A percentile compares a stretch with the other conserved stretches of the same genome.
Evolutionary conservation across 2,113 vertebrate species (phyloP).

Genomic region (Rynchops niger): DNA sequence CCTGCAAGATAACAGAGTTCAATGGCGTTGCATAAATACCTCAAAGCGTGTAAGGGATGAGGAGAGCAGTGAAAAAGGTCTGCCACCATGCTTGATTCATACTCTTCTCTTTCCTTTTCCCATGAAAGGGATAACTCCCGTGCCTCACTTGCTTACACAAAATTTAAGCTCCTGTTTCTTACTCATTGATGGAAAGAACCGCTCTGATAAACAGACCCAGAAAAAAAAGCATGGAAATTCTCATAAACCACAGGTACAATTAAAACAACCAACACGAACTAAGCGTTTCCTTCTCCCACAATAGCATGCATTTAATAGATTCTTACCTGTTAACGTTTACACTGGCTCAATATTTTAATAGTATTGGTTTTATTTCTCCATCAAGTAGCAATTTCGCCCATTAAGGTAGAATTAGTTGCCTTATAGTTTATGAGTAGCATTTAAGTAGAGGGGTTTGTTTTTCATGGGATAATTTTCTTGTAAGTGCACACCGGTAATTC

Average conservation of each 20-base stretch:
- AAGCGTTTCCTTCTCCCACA: neutral
- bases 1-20: neutral
- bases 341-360: conserved; percentile 7
- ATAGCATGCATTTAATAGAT: neutral
- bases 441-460: conserved; percentile 36
- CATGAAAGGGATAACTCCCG: neutral
- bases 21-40: neutral
- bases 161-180: neutral
- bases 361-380: conserved; percentile 39
- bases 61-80: neutral
- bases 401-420: conserved; percentile 40
- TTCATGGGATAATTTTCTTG: conserved; percentile 49
- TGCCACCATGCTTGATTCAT: neutral
- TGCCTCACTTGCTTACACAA: neutral
- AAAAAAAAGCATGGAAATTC: neutral
- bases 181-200: neutral
- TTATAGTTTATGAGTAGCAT: conserved; percentile 32
- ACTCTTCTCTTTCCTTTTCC: neutral
- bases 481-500: neutral
- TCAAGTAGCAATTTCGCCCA: conserved; percentile 30
- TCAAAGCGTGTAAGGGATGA: neutral
- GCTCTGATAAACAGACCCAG: neutral
- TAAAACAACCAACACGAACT: neutral
- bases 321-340: neutral
- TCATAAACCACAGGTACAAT: neutral